Evolutionary conservation across 2,113 vertebrate genomes (phyloP).

Genomic region (Chlamydotis undulata): DNA sequence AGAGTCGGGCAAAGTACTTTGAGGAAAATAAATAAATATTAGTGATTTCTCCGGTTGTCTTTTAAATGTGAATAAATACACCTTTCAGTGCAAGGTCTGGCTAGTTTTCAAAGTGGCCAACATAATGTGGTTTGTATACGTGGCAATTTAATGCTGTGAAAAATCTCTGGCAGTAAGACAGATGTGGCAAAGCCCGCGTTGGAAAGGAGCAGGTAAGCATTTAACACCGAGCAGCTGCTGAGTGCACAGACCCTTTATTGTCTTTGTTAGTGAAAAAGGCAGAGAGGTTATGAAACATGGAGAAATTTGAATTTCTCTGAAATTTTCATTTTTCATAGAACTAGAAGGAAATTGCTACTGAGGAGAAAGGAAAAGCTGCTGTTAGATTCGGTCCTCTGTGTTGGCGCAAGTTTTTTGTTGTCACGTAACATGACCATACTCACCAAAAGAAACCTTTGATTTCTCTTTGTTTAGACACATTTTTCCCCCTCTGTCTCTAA

Average conservation of each 20-base stretch:
- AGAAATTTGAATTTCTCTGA: neutral
- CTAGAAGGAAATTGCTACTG: neutral
- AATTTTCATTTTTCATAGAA: neutral
- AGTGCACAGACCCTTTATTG: neutral
- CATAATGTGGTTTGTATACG: accelerated
- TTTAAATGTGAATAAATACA: neutral
- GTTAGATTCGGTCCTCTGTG: neutral
- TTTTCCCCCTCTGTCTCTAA: neutral
- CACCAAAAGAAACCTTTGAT: neutral
- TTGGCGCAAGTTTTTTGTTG: neutral
- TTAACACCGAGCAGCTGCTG: neutral
- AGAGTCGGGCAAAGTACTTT: neutral
- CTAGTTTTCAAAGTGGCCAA: neutral
- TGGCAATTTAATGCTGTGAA: neutral
- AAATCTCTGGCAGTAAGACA: neutral
- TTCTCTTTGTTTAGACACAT: neutral
- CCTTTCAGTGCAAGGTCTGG: neutral
- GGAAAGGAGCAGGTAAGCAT: neutral
- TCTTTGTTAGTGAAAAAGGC: neutral
- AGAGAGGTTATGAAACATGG: neutral
- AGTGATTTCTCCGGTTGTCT: neutral
- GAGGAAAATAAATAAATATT: neutral
- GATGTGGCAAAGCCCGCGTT: neutral
- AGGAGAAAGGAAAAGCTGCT: neutral
- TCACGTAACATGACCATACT: neutral